A percentile compares a stretch with the other conserved stretches of the same genome.
These are phyloP conservation scores for Dipus sagitta DNA, from an alignment of 2,797 vertebrate species.

Conservation along the genomic window DNA sequence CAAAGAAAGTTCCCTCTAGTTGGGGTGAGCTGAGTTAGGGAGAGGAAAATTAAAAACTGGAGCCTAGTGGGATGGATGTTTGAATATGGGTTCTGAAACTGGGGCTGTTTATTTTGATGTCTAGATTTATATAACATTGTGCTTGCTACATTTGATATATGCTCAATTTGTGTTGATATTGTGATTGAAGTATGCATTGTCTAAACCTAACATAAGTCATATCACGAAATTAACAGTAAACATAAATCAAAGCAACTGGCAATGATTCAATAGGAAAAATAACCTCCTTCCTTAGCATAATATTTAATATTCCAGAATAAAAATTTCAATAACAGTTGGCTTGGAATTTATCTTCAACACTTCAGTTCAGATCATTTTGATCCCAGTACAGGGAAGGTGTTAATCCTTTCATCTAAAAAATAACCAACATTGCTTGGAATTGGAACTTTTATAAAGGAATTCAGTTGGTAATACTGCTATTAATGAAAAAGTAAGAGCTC, in stretches of 20 bases:
- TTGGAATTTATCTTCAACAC: slow-evolving; percentile 36
- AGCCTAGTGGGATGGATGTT: not conserved
- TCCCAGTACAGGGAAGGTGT: not conserved
- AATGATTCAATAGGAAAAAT: slow-evolving; percentile 42
- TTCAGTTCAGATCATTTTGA: not conserved
- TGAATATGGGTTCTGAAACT: not conserved
- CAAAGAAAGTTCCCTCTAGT: not conserved
- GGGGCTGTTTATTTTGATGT: not conserved
- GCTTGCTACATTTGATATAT: not conserved
- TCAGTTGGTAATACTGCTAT: not conserved
- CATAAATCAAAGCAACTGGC: slow-evolving; percentile 46
- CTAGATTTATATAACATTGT: not conserved
- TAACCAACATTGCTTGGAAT: not conserved
- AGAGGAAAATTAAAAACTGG: not conserved
- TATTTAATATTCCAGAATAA: slow-evolving; percentile 38
- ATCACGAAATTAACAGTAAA: slow-evolving; percentile 24
- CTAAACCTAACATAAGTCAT: slow-evolving; percentile 3
- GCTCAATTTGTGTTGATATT: not conserved
- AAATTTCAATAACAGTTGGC: slow-evolving; percentile 26
- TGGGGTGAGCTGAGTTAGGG: not conserved
- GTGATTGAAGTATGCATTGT: not conserved
- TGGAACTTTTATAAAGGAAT: not conserved
- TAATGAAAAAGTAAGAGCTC: not conserved
- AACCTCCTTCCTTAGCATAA: slow-evolving; percentile 19
- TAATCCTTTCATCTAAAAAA: slow-evolving; percentile 32